Percentiles rank a stretch among this genome's conserved stretches.
Conservation (phyloP, 2,888 invertebrate genomes). For the Sthenelais limicola region DNA sequence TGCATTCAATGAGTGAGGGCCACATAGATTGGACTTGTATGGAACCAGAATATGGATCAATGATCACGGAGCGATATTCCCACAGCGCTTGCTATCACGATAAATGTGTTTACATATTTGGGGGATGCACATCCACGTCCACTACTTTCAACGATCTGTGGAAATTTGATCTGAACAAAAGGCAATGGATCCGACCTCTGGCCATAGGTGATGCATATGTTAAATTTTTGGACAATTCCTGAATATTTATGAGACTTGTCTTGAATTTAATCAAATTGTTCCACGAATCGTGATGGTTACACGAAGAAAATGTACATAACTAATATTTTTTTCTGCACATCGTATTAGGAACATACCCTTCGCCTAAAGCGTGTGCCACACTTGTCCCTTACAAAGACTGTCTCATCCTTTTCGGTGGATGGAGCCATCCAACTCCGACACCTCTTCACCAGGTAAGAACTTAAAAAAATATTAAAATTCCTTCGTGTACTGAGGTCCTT, state of each 20-base stretch:
- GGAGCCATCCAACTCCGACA: constrained; percentile 90
- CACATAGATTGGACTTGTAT: constrained; percentile 57
- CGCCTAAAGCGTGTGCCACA: constrained; percentile 95
- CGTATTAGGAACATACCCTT: constrained; percentile 91
- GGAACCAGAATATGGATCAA: constrained; percentile 75
- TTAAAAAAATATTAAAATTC: not conserved
- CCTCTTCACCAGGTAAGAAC: constrained; percentile 75
- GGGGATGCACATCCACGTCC: constrained; percentile 93
- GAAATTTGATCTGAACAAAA: constrained; percentile 89
- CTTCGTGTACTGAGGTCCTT: not conserved
- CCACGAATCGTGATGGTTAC: no score
- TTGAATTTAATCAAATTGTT: no score
- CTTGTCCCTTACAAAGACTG: constrained; percentile 89
- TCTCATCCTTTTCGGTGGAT: constrained; percentile 93
- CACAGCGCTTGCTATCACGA: constrained; percentile 83
- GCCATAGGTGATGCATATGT: constrained; percentile 70
- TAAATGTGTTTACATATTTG: constrained; percentile 87
- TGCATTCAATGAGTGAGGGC: constrained; percentile 78
- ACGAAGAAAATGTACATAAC: no score
- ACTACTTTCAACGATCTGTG: constrained; percentile 98
- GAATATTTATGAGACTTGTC: no score
- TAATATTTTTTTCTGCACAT: no score
- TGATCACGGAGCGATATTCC: constrained; percentile 92
- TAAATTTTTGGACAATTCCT: no score
- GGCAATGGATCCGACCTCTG: constrained; percentile 81